Evolutionary conservation across 1,140 invertebrate genomes (phyloP), one percentile per base, ranked within the genome.

Genomic region (Tribolium castaneum): DNA sequence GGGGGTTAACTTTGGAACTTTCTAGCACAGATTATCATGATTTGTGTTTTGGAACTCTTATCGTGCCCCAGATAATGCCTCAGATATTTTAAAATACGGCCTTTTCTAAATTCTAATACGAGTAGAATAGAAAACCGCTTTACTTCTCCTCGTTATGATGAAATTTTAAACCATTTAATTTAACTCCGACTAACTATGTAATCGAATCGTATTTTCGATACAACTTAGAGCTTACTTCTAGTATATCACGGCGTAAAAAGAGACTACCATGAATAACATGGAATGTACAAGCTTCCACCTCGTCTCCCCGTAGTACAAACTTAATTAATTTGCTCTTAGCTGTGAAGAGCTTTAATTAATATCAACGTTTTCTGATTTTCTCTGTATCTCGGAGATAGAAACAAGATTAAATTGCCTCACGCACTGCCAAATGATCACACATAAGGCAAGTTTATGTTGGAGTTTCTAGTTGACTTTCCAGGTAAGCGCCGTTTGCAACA

Each of bases 11-110:
- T 66, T 66, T 30, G 30, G 59, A 66, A 66, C 59, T 66, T 66
- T 66, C 59, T 66, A 66, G 59, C 59, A n/a, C 59, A 66, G 59
- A 66, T 66, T 66, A 66, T 39, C 59, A 66, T 66, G 59, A 66
- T 66, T 66, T 66, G 59, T 66, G 59, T 66, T 66, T 59, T 66
- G 14, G 30, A 39, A 66, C 59, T 66, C 59, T 66, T 66, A 66
- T 66, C 59, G 59, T 66, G 59, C 25, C 19, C 59, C 30, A 66
- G 59, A 66, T 66, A 39, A 66, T 66, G 45, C 25, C 30, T n/a
- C 16, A 66, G 59, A 66, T 66, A 66, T 66, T 66, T 66, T 66
- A 66, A 66, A 66, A 66, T 66, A 66, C 59, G 59, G 59, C n/a
- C 30, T 39, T 66, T 35, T 66, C 59, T 66, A 66, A 66, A 66